These are phyloP conservation scores for Venturia canescens DNA, from an alignment of 1,140 invertebrate species.

Conservation along the genomic window DNA sequence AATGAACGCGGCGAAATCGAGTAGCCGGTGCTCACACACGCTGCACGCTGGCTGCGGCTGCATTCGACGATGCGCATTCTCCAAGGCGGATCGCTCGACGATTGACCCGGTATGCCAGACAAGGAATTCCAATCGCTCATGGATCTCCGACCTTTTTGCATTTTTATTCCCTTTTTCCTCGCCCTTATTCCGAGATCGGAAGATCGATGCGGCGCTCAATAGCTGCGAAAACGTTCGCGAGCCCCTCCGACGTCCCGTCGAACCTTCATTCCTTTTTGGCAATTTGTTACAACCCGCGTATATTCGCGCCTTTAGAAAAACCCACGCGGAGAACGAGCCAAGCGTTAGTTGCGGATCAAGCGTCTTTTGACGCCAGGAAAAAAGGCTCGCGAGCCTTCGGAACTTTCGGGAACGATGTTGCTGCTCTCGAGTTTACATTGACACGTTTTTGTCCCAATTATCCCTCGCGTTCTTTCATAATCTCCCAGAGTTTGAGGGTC, in stretches of 20 bases:
- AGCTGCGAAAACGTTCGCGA: neutral
- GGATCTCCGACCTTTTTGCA: neutral
- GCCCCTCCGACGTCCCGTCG: neutral
- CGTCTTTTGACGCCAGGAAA: neutral
- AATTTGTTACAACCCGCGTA: neutral
- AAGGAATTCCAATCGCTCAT: constrained; percentile 43
- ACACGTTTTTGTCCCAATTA: too few species aligned
- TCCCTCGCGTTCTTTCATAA: too few species aligned
- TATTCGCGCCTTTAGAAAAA: neutral
- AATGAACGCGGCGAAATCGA: constrained; percentile 25
- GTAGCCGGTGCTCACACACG: neutral
- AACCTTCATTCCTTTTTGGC: neutral
- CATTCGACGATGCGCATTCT: constrained; percentile 47
- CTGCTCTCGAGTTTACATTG: too few species aligned
- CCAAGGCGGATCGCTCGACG: constrained; percentile 47
- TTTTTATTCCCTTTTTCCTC: neutral
- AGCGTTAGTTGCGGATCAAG: too few species aligned
- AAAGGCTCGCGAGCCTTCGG: neutral
- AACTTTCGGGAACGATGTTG: too few species aligned
- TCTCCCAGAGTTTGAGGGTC: too few species aligned
- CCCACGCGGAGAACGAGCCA: neutral
- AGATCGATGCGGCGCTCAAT: neutral
- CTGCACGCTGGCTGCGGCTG: neutral
- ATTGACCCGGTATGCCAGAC: constrained; percentile 66
- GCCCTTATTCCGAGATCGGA: neutral